These are phyloP conservation scores for Leucoptera coffeella DNA, from an alignment of 2,888 invertebrate species.

Conservation along the genomic window DNA sequence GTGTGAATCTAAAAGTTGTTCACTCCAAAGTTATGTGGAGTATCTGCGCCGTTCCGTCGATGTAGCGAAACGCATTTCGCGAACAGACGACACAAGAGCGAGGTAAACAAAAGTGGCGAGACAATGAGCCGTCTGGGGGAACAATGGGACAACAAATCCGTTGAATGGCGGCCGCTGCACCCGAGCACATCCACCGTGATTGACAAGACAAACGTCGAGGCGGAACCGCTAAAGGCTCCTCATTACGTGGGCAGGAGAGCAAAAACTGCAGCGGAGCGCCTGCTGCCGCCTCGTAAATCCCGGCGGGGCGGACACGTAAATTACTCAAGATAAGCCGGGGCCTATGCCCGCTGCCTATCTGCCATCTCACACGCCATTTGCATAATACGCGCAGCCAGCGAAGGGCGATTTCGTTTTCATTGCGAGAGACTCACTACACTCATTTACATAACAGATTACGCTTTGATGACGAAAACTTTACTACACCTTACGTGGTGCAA, in stretches of 20 bases:
- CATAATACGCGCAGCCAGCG: background rate
- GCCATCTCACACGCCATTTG: no score
- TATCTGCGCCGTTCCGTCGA: background rate
- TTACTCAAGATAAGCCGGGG: slow-evolving; percentile 40
- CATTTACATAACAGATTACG: no score
- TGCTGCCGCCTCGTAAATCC: slow-evolving; percentile 16
- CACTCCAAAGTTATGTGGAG: no score
- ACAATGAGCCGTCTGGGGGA: slow-evolving; percentile 33
- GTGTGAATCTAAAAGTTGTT: no score
- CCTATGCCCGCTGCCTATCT: slow-evolving; percentile 12
- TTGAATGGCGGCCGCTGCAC: slow-evolving; percentile 26
- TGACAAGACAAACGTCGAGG: slow-evolving; percentile 40
- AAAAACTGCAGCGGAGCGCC: slow-evolving; percentile 17
- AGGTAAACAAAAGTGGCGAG: slow-evolving; percentile 39
- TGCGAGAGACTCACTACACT: no score
- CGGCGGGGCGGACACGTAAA: slow-evolving; percentile 19
- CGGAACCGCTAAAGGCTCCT: slow-evolving; percentile 27
- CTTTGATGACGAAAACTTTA: no score
- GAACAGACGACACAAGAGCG: slow-evolving; percentile 17
- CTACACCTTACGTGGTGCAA: no score
- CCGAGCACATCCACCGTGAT: slow-evolving; percentile 20
- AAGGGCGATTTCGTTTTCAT: no score
- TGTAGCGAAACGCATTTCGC: background rate
- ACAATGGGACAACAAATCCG: slow-evolving; percentile 47
- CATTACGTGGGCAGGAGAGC: slow-evolving; percentile 25